phyloP scores from a whole-genome alignment of 1,140 invertebrate genomes.

The Goniozus legneri region DNA sequence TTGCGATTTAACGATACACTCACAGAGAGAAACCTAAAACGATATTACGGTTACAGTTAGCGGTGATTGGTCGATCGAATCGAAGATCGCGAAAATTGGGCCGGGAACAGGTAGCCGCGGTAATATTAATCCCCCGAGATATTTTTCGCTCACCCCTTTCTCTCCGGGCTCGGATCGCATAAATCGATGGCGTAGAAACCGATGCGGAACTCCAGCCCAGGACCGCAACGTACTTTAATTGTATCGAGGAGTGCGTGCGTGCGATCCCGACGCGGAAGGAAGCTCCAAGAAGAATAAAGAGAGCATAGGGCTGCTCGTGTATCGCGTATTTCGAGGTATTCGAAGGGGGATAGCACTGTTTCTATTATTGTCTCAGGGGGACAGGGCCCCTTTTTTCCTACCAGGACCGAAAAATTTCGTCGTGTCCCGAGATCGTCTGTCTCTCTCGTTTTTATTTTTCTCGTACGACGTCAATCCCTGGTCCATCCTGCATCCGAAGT shows the following conservation, averaged over 20 bases:
- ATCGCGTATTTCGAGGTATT: conserved; percentile 44
- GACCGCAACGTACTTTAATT: conserved; percentile 30
- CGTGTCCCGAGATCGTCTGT: too few relatives aligned
- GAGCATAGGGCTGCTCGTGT: conserved; percentile 31
- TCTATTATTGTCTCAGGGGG: conserved; percentile 51
- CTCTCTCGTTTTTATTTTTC: conserved; percentile 14
- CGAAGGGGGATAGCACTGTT: conserved; percentile 38
- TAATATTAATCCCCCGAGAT: conserved; percentile 21
- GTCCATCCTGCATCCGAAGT: too few relatives aligned
- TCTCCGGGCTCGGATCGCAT: conserved; percentile 15
- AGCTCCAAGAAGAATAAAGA: neutral
- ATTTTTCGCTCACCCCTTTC: conserved; percentile 18
- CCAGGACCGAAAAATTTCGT: too few relatives aligned
- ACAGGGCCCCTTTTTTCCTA: conserved; percentile 14
- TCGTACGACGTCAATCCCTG: too few relatives aligned
- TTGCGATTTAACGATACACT: too few relatives aligned
- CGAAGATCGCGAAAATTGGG: conserved; percentile 6
- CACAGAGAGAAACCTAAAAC: too few relatives aligned
- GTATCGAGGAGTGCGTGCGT: conserved; percentile 15
- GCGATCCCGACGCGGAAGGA: conserved; percentile 3
- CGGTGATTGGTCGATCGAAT: too few relatives aligned
- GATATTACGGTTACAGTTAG: too few relatives aligned
- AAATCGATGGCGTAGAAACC: conserved; percentile 37
- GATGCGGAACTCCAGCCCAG: conserved; percentile 9
- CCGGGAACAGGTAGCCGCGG: conserved; percentile 19